phyloP scores from a whole-genome alignment of 2,797 vertebrate species.

The Geotrypetes seraphini region DNA sequence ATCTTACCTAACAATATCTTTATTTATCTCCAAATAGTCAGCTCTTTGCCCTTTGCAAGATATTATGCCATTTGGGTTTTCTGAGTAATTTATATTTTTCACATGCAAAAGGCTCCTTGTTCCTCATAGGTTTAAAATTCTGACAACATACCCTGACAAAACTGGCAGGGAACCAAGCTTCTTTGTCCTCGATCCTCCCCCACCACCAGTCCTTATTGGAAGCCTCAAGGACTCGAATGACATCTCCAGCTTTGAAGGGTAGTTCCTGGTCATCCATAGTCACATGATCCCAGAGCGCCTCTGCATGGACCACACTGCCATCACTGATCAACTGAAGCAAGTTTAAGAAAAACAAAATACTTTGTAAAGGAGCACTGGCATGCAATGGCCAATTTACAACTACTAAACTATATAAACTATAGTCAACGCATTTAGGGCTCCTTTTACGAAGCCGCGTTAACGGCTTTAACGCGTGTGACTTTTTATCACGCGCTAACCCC shows the following conservation, averaged over 20 bases:
- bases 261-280: constrained; percentile 97
- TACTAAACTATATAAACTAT: not conserved
- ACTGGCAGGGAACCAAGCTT: constrained; percentile 94
- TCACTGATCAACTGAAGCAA: constrained; percentile 72
- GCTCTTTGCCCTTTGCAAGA: too few relatives aligned
- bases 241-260: constrained; percentile 93
- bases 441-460: too few relatives aligned
- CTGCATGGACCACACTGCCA: constrained; percentile 79
- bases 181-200: constrained; percentile 77
- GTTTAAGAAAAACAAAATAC: not conserved
- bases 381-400: not conserved
- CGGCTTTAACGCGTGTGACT: too few relatives aligned
- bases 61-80: too few relatives aligned
- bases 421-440: fast-evolving
- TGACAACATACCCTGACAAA: constrained; percentile 92
- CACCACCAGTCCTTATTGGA: constrained; percentile 97
- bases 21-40: too few relatives aligned
- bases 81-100: too few relatives aligned
- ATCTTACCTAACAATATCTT: too few relatives aligned
- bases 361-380: not conserved
- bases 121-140: too few relatives aligned
- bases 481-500: too few relatives aligned
- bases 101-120: too few relatives aligned
- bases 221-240: constrained; percentile 87
- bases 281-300: constrained; percentile 97